phyloP scores from a whole-genome alignment of 2,888 invertebrate species.

The Leucophenga montana region DNA sequence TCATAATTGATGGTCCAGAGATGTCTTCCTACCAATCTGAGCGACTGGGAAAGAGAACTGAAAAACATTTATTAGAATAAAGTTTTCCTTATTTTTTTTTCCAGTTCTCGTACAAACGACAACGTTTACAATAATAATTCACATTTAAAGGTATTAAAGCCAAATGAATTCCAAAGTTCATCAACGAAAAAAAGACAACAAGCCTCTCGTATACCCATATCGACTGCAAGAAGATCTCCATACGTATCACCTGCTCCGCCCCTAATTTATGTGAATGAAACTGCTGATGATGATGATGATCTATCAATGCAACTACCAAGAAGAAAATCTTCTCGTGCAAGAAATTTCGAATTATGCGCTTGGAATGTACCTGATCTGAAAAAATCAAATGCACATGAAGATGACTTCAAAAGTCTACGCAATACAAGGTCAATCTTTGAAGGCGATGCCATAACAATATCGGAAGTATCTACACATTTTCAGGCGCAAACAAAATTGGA shows the following conservation, averaged over 20 bases:
- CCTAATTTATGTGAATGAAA: conserved; percentile 26
- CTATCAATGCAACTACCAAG: conserved; percentile 41
- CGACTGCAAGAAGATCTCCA: not conserved
- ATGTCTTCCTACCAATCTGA: too few relatives aligned
- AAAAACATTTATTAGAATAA: too few relatives aligned
- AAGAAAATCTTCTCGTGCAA: not conserved
- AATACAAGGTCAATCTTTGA: conserved; percentile 35
- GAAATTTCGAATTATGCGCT: too few relatives aligned
- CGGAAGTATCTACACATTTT: conserved; percentile 58
- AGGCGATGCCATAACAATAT: conserved; percentile 59
- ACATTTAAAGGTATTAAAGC: not conserved
- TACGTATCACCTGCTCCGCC: conserved; percentile 25
- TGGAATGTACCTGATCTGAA: conserved; percentile 20
- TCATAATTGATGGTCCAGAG: too few relatives aligned
- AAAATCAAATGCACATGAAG: conserved; percentile 26
- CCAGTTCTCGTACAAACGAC: not conserved
- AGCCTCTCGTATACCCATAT: not conserved
- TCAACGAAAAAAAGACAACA: not conserved
- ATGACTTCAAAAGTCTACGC: conserved; percentile 24
- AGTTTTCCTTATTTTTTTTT: not conserved
- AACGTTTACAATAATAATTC: conserved; percentile 21
- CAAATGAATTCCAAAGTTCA: not conserved
- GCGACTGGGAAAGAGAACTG: too few relatives aligned
- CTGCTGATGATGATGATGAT: too few relatives aligned
- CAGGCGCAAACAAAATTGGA: conserved; percentile 33